Evolutionary conservation across 2,888 invertebrate genomes (phyloP).

Genomic region (Lordiphosa andalusiaca): DNA sequence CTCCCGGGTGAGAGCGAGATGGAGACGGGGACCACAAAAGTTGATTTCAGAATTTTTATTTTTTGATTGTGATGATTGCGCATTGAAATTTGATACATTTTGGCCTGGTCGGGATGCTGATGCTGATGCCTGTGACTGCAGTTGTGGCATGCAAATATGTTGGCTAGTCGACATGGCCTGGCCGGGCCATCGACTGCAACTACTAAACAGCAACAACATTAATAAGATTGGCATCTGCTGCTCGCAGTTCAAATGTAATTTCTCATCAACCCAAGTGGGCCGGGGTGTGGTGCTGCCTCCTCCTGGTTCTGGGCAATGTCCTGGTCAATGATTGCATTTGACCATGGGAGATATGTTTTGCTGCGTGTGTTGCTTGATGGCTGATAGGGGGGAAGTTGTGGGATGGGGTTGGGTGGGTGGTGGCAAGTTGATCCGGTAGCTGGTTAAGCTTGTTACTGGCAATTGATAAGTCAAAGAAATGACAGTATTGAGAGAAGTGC

Average conservation of each 20-base stretch:
- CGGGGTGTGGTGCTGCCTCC: constrained; percentile 53
- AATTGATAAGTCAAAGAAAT: constrained; percentile 22
- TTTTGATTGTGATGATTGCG: constrained; percentile 77
- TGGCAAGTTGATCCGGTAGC: constrained; percentile 31
- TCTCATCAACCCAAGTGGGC: constrained; percentile 71
- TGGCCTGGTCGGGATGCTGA: constrained; percentile 54
- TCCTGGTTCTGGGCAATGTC: constrained; percentile 29
- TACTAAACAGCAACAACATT: constrained; percentile 63
- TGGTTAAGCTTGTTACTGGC: constrained; percentile 34
- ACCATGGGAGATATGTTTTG: constrained; percentile 55
- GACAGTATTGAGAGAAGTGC: constrained; percentile 19
- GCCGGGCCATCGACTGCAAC: constrained; percentile 52
- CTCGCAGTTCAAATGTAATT: constrained; percentile 72
- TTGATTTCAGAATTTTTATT: constrained; percentile 75
- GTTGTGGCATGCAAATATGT: constrained; percentile 69
- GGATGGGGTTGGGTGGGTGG: constrained; percentile 22
- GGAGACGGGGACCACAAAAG: constrained; percentile 36
- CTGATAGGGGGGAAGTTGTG: constrained; percentile 20
- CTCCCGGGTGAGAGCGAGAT: constrained; percentile 16
- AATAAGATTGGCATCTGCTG: constrained; percentile 73
- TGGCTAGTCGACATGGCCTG: constrained; percentile 69
- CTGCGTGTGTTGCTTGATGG: constrained; percentile 39
- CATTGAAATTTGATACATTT: constrained; percentile 80
- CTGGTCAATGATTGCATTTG: constrained; percentile 42
- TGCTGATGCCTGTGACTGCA: constrained; percentile 31